Evolutionary conservation across 53 echinoderm and acorn worm species (phyloP), one percentile per base, ranked within the genome.

Genomic region (Antedon mediterranea): DNA sequence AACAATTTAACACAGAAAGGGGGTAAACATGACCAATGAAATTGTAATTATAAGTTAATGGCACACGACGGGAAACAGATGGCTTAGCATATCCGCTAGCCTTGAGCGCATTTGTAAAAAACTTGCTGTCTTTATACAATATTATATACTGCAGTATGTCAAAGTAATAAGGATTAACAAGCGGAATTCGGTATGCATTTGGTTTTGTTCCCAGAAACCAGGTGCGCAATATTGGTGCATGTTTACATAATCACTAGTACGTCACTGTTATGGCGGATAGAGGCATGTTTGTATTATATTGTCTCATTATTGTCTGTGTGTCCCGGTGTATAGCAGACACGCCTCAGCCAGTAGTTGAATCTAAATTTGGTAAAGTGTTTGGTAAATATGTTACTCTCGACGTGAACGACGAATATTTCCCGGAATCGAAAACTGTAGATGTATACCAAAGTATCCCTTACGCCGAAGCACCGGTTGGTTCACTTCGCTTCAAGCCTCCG

Each of bases 401-500:
- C 11, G 37, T 37, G 4, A 5, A 5, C 41, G 57, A 57, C 57
- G 20, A 57, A 57, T 57, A 11, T 23, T 11, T 57, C 3, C 57
- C 9, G 23, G 57, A 57, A 26, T 13, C 20, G 1, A 57, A 57
- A 23, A 57, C 57, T 1, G 57, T 57, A 2, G 57, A 57, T 57
- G 57, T 23, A 11, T 92, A 82, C 33, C 78, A 34, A 77, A 89
- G 89, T 32, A 86, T 86, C 31, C 90, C 93, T 5, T 93, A 87
- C 81, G 90, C 90, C 27, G 93, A 93, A 33, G 86, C 93, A 28
- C 93, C 93, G 31, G 79, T 87, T 13, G 90, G 83, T 0, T 71
- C 78, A 30, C 83, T 85, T 31, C 86, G 88, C 27, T 91, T 91
- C 72, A 79, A 77, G 72, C 73, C 86, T 29, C 86, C 92, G 0